Evolutionary conservation across 1,140 invertebrate species (phyloP), one percentile per base, ranked within the genome.

Genomic region (Philopotamus ludificatus): DNA sequence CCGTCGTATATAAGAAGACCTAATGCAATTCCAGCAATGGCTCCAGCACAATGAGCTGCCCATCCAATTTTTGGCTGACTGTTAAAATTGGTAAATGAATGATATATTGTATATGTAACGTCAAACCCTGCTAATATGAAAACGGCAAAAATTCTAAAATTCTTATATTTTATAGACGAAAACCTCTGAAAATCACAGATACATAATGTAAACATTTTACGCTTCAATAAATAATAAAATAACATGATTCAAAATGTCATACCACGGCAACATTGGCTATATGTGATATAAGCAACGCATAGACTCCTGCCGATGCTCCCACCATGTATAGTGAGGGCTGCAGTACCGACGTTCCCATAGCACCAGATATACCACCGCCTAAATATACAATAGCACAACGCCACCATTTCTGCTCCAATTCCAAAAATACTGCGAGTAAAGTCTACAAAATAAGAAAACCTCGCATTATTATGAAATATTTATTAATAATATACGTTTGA

Each of bases 251-350:
- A n/a, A n/a, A n/a, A n/a, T n/a, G n/a, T n/a, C 81, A 86, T 80
- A 93, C 91, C 81, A 95, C 81, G 74, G 93, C 86, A 54, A 97
- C 85, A 78, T 94, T 93, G 20, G 95, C 88, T 51, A 97, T 79
- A 76, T 98, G 94, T 67, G 94, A 95, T 34, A 92, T 89, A 45
- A 98, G 86, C 41, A 98, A 79, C 23, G 94, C 91, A 80, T 97
- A 98, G 54, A 95, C 93, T n/a, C 94, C 95, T 10, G 92, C 95
- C 49, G 93, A 95, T 45, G 95, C 92, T 15, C 95, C 95, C 47
- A 94, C 88, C 57, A 98, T 82, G 68, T 82, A 86, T 44, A 92
- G 84, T 71, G 81, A 77, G 0, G 92, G 90, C 77, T 95, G 92
- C 70, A 91, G 77, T 65, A 91, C 83, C 7, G 90, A 91, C 7